These are phyloP conservation scores for Pygoscelis antarcticus DNA, from an alignment of 2,113 vertebrate genomes.

Conservation along the genomic window DNA sequence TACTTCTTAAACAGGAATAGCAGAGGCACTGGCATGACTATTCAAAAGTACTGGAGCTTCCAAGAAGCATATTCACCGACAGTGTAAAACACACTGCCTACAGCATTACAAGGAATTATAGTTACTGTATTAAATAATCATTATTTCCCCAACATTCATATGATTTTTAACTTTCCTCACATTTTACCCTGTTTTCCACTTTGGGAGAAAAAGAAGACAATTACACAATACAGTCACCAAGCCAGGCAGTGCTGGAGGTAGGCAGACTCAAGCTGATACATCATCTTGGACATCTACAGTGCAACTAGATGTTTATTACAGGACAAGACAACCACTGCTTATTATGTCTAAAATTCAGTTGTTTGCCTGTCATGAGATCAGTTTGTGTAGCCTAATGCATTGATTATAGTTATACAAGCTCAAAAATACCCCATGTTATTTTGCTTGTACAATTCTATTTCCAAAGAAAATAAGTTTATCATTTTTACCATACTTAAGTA, in stretches of 20 bases:
- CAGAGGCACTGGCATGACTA: background rate
- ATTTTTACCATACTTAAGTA: background rate
- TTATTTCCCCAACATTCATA: background rate
- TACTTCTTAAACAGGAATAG: background rate
- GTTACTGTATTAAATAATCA: background rate
- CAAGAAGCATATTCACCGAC: background rate
- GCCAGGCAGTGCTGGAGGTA: background rate
- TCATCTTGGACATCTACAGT: background rate
- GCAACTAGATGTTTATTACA: background rate
- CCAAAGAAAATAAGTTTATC: background rate
- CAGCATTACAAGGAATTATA: background rate
- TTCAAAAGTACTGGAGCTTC: background rate
- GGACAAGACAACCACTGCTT: background rate
- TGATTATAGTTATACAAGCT: background rate
- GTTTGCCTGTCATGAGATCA: background rate
- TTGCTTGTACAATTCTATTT: background rate
- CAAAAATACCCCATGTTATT: background rate
- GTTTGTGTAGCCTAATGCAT: background rate
- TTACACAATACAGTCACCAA: background rate
- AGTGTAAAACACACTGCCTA: background rate
- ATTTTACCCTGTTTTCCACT: background rate
- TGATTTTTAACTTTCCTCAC: background rate
- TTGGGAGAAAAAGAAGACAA: background rate
- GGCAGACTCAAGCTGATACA: background rate
- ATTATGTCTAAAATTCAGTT: background rate